A percentile compares a stretch with the other conserved stretches of the same genome.
Conservation (phyloP, 2,797 vertebrate genomes). For the Anisognathus igniventris region DNA sequence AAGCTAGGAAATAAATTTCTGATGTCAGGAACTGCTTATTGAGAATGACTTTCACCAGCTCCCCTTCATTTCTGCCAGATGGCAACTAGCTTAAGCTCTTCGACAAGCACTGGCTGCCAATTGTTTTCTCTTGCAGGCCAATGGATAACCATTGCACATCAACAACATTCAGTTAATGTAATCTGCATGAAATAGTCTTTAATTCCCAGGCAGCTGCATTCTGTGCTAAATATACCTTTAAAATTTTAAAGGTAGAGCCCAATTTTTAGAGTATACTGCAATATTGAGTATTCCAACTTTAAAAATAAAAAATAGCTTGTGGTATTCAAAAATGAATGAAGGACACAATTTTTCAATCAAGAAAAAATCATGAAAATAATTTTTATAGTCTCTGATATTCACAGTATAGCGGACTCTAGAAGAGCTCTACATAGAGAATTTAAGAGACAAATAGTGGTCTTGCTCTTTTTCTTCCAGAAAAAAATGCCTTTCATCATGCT, state of each 20-base stretch:
- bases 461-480: not conserved
- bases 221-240: not conserved
- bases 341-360: not conserved
- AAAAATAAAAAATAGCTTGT: not conserved
- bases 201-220: not conserved
- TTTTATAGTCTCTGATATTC: not conserved
- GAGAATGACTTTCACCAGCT: slow-evolving; percentile 9
- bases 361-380: not conserved
- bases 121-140: not conserved
- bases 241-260: not conserved
- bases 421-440: not conserved
- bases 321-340: not conserved
- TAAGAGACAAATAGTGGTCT: not conserved
- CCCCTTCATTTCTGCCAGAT: slow-evolving; percentile 20
- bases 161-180: not conserved
- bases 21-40: not conserved
- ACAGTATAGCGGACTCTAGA: not conserved
- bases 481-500: not conserved
- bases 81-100: not conserved
- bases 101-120: not conserved
- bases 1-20: not conserved
- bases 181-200: not conserved
- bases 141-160: not conserved
- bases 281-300: not conserved
- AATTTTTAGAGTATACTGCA: not conserved